Conservation (phyloP, 2,113 vertebrate genomes). For the Nyctereutes procyonoides region DNA sequence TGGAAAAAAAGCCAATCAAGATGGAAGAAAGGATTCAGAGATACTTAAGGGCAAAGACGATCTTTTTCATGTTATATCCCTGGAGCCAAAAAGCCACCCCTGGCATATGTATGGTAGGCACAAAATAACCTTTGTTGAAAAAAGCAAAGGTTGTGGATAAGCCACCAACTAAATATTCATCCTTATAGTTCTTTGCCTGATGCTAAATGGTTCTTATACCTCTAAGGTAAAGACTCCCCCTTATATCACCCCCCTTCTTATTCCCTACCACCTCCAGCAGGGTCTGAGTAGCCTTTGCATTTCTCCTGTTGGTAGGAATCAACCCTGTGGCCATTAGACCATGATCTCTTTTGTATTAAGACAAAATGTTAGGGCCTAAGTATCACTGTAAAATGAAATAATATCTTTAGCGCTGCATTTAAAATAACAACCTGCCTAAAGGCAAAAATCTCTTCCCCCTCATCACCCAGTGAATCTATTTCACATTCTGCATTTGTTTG, state of each 20-base stretch:
- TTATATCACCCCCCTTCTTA: background rate
- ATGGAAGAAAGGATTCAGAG: slow-evolving; percentile 13
- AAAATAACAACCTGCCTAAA: slow-evolving; percentile 72
- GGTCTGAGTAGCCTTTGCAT: background rate
- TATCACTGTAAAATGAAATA: slow-evolving; percentile 70
- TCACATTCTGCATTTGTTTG: slow-evolving; percentile 43
- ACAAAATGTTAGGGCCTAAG: slow-evolving; percentile 64
- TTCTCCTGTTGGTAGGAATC: background rate
- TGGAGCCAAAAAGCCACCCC: background rate
- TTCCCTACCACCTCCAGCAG: background rate
- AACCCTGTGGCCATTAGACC: slow-evolving; percentile 42
- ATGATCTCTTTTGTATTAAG: slow-evolving; percentile 68
- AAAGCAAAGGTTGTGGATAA: slow-evolving; percentile 35
- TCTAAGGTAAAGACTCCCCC: background rate
- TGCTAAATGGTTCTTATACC: slow-evolving; percentile 45
- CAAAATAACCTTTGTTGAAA: slow-evolving; percentile 37
- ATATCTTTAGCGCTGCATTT: slow-evolving; percentile 55
- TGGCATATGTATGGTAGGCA: background rate
- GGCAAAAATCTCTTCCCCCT: slow-evolving; percentile 40
- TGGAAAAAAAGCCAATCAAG: background rate
- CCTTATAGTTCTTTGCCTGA: background rate
- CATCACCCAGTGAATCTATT: background rate
- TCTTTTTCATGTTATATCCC: background rate
- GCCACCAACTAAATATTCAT: slow-evolving; percentile 35
- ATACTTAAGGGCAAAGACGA: background rate